Conservation (phyloP, 2,888 invertebrate genomes). For the Marasmarcha lunaedactyla region DNA sequence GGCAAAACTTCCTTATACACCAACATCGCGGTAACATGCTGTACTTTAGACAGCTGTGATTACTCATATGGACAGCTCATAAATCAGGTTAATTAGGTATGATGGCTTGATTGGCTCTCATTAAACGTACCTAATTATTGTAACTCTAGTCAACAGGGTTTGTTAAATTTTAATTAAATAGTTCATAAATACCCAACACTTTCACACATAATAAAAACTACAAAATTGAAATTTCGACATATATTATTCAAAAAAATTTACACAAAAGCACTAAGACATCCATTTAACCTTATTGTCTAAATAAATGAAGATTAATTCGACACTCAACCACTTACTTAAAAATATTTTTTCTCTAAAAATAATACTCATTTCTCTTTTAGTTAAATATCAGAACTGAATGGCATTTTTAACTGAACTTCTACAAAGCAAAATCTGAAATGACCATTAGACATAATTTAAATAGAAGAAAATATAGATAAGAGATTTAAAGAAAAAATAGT, state of each 20-base stretch:
- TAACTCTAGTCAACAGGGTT: no score
- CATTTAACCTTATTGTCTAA: slow-evolving; percentile 70
- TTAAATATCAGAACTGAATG: slow-evolving; percentile 48
- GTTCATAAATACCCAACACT: no score
- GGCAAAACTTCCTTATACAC: no score
- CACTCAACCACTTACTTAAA: slow-evolving; percentile 62
- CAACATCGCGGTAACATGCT: no score
- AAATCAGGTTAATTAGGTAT: no score
- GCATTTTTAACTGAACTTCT: slow-evolving; percentile 54
- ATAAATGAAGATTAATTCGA: slow-evolving; percentile 66
- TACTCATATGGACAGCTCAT: no score
- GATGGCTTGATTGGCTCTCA: no score
- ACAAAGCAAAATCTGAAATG: slow-evolving; percentile 38
- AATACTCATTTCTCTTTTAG: slow-evolving; percentile 53
- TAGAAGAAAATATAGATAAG: no score
- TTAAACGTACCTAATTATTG: no score
- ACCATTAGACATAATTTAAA: background rate
- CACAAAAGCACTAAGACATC: slow-evolving; percentile 73
- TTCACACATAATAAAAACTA: slow-evolving; percentile 23
- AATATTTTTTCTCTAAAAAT: slow-evolving; percentile 68
- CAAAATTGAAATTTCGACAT: slow-evolving; percentile 51
- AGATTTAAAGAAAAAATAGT: no score
- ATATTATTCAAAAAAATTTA: slow-evolving; percentile 72
- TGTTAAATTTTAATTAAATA: no score
- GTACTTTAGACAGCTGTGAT: no score